Base-by-base conservation (phyloP, 2,113 vertebrate species). In the Tragulus kanchil region DNA sequence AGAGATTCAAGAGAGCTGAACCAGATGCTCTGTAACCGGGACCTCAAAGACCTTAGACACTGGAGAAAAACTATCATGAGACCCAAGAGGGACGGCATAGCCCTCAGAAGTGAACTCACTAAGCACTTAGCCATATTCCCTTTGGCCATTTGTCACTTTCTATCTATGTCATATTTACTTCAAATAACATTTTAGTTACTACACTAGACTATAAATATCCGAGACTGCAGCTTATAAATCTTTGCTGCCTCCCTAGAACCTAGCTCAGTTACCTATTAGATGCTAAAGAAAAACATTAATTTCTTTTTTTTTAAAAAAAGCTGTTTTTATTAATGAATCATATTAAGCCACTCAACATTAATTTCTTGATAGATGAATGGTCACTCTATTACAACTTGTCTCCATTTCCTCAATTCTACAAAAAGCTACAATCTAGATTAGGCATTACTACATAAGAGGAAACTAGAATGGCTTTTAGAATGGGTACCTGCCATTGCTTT, bases 161-260 rank as follows among this genome's bases (percentile, higher is more conserved):
- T 54, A 56, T 97, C 26, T 64, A 16, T 58, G 52, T 45, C 77
- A 36, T 71, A 71, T 93, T 93, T 97, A 85, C 79, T 95, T 84
- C 45, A 87, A 50, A 59, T 83, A n/a, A 82, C 90, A 54, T 45
- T 95, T 96, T 79, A 54, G 85, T 89, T 89, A 85, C 77, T 81
- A 45, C 36, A 15, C 5, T 78, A 7, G 23, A 25, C 42, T 71
- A 61, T 71, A 93, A 64, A 78, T 84, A 87, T 87, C 42, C 93
- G 77, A 84, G 67, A 94, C 52, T 59, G 5, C 86, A 48, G 82
- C 31, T 90, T 90, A 75, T 28, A 73, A 19, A 59, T 21, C 89
- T 77, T 62, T 89, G 23, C 36, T 94, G 28, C 85, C 21, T 84
- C 42, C 2, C 85, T 69, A 89, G 31, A 48, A 89, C 16, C 21